Evolutionary conservation across 1,140 invertebrate species (phyloP).

Genomic region (Dermatophagoides farinae): DNA sequence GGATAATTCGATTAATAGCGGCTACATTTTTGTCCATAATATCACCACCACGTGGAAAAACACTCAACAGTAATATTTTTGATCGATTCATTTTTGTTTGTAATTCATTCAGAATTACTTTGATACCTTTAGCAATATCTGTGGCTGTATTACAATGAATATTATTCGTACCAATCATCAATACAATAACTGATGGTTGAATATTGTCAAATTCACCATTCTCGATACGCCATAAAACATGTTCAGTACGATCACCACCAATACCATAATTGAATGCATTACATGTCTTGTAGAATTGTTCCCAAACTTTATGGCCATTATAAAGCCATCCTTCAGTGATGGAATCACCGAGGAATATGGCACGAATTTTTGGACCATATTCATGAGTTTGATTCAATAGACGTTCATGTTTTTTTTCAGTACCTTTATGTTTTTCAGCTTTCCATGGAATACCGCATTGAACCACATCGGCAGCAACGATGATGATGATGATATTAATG

Average conservation of each 20-base stretch:
- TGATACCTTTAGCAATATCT: slow-evolving; percentile 2
- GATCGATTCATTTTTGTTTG: background rate
- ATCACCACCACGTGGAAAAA: background rate
- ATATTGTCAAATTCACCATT: background rate
- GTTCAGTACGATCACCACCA: slow-evolving; percentile 5
- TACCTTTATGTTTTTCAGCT: background rate
- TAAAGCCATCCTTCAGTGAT: background rate
- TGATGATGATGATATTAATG: background rate
- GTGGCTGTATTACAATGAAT: background rate
- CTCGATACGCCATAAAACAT: background rate
- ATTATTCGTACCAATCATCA: slow-evolving; percentile 6
- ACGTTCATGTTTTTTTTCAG: background rate
- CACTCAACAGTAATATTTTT: slow-evolving; percentile 5
- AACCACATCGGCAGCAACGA: too few relatives aligned
- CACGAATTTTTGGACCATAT: background rate
- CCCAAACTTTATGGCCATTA: background rate
- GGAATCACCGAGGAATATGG: background rate
- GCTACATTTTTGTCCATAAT: background rate
- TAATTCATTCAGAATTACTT: background rate
- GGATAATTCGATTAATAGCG: background rate
- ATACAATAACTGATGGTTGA: background rate
- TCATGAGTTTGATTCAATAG: background rate
- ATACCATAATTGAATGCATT: slow-evolving; percentile 1
- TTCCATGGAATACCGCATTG: background rate
- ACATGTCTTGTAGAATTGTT: background rate